These are phyloP conservation scores for Agrochola litura DNA, from an alignment of 2,888 invertebrate species.

Conservation along the genomic window DNA sequence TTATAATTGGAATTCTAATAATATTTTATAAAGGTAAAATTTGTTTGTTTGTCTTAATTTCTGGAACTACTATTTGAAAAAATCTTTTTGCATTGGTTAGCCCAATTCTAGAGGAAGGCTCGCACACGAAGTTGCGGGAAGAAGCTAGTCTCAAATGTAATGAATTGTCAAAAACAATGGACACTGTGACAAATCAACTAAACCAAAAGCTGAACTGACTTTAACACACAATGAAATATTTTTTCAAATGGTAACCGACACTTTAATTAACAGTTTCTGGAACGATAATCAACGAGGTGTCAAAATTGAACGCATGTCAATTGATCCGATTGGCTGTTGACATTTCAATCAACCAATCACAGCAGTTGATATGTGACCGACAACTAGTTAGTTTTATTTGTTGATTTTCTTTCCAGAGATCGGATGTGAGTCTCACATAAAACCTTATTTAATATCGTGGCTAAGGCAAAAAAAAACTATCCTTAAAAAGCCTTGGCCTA, in stretches of 20 bases:
- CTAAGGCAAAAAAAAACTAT: no score
- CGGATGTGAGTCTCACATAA: neutral
- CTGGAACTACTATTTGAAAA: no score
- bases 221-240: neutral
- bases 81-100: no score
- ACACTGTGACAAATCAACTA: neutral
- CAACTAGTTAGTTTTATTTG: neutral
- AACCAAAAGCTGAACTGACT: neutral
- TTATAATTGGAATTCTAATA: no score
- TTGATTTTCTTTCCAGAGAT: neutral
- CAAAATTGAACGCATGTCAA: neutral
- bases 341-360: neutral
- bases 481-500: neutral
- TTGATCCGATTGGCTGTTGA: no score
- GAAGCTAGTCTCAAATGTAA: neutral
- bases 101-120: no score
- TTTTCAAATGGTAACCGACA: neutral
- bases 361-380: neutral
- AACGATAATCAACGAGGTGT: neutral
- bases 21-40: no score
- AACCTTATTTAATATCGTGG: no score
- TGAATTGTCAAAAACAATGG: neutral
- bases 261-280: neutral
- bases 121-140: no score
- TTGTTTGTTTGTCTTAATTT: no score